Conservation (phyloP, 2,797 vertebrate genomes). For the Chrysocyon brachyurus region DNA sequence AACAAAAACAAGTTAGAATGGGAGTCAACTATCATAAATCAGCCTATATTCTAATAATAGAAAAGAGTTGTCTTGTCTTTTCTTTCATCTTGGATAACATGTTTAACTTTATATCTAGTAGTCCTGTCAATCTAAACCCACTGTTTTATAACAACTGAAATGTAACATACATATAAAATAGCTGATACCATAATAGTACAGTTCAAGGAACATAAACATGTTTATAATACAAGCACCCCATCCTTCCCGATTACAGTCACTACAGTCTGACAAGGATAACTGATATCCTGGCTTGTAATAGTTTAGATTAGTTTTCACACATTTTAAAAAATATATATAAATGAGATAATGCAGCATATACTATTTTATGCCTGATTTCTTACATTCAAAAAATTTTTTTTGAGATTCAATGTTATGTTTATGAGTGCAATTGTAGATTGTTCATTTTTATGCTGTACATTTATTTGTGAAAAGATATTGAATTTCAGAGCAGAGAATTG, state of each 20-base stretch:
- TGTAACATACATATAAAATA: neutral
- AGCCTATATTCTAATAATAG: neutral
- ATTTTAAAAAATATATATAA: neutral
- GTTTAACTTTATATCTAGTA: neutral
- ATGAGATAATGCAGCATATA: neutral
- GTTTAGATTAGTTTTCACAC: neutral
- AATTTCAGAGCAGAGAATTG: neutral
- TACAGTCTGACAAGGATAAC: neutral
- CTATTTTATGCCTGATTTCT: neutral
- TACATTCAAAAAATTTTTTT: neutral
- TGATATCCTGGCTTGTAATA: neutral
- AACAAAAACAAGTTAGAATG: neutral
- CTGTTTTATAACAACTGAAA: neutral
- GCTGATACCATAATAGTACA: neutral
- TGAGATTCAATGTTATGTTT: neutral
- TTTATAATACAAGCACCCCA: neutral
- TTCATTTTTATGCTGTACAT: neutral
- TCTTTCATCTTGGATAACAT: neutral
- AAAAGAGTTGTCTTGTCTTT: neutral
- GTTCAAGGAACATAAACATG: neutral
- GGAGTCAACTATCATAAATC: neutral
- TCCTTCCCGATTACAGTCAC: neutral
- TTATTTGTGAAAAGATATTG: constrained; percentile 20
- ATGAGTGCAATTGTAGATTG: neutral
- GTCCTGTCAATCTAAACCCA: neutral